These are phyloP conservation scores for Leucoma salicis DNA, from an alignment of 2,888 invertebrate genomes.

Conservation along the genomic window DNA sequence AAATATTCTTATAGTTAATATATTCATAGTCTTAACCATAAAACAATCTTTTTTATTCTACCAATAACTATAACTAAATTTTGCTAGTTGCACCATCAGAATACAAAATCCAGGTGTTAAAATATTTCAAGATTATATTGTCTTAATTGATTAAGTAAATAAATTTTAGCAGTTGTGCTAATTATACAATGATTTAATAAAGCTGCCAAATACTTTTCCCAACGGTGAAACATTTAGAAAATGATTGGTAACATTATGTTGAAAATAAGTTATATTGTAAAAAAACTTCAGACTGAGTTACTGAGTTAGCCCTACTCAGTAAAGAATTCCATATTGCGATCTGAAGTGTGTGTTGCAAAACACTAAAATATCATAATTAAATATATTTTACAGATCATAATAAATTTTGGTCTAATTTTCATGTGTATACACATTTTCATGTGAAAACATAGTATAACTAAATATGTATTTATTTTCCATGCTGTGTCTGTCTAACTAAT, in stretches of 20 bases:
- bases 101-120: conserved; percentile 10
- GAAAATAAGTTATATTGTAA: background rate
- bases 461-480: no score
- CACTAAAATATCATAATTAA: conserved; percentile 11
- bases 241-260: background rate
- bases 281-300: background rate
- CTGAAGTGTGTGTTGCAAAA: conserved; percentile 1
- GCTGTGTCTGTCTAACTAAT: background rate
- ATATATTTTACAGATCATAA: no score
- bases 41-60: conserved; percentile 20
- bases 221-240: background rate
- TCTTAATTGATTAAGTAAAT: background rate
- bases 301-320: background rate
- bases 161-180: background rate
- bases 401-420: background rate
- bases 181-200: background rate
- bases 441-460: no score
- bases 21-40: conserved; percentile 30
- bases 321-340: background rate
- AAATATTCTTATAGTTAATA: conserved; percentile 22
- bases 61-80: conserved; percentile 25
- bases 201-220: conserved; percentile 2
- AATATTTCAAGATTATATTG: background rate
- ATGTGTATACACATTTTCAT: background rate
- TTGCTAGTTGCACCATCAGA: conserved; percentile 38